Percentiles rank a stretch among this genome's conserved stretches.
Conservation (phyloP, 2,888 invertebrate genomes). For the Opisthograptis luteolata region DNA sequence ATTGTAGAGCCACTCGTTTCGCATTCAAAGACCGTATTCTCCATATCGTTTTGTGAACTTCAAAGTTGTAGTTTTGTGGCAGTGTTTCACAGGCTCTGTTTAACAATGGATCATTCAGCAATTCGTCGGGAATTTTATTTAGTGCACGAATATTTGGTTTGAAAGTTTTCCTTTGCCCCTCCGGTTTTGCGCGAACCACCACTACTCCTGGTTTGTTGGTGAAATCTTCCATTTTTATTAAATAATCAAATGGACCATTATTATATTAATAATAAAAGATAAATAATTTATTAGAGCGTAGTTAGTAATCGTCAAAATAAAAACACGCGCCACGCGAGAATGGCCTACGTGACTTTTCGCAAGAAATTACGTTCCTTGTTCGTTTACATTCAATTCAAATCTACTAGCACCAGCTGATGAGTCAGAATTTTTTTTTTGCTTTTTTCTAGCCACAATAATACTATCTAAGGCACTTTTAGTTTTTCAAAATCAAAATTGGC, state of each 20-base stretch:
- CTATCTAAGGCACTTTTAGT: too few relatives aligned
- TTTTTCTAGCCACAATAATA: too few relatives aligned
- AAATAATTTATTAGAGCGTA: conserved; percentile 44
- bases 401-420: neutral
- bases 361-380: conserved; percentile 46
- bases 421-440: neutral
- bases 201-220: conserved; percentile 75
- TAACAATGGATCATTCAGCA: conserved; percentile 89
- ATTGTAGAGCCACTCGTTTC: conserved; percentile 96
- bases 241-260: conserved; percentile 21
- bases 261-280: conserved; percentile 4
- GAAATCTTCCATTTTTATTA: conserved; percentile 66
- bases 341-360: conserved; percentile 81
- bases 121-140: conserved; percentile 92
- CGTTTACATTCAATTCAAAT: conserved; percentile 22
- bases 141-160: conserved; percentile 88
- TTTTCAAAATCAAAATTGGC: too few relatives aligned
- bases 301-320: conserved; percentile 43
- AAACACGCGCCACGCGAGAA: conserved; percentile 70
- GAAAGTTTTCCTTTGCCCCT: conserved; percentile 89
- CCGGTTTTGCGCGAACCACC: conserved; percentile 91
- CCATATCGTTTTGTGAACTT: conserved; percentile 99
- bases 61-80: conserved; percentile 98
- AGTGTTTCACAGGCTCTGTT: conserved; percentile 89
- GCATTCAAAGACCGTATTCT: conserved; percentile 93